Conservation (phyloP, 2,113 vertebrate species). For the Heptranchias perlo region DNA sequence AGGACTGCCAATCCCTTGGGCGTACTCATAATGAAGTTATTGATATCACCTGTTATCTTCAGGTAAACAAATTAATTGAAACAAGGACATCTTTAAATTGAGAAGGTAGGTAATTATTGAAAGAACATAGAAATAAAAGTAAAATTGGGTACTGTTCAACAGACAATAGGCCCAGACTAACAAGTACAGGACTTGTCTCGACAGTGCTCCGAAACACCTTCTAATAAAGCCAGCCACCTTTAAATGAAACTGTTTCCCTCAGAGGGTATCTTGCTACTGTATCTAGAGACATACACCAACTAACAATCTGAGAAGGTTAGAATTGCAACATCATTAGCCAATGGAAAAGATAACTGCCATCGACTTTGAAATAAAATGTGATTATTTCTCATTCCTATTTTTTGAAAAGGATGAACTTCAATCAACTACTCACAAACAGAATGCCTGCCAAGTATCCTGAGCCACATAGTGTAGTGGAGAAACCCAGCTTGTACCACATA, state of each 20-base stretch:
- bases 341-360: not conserved
- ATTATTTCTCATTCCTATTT: not conserved
- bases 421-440: not conserved
- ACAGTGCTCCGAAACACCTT: not conserved
- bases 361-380: not conserved
- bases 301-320: not conserved
- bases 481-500: not conserved
- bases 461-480: not conserved
- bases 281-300: not conserved
- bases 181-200: not conserved
- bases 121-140: not conserved
- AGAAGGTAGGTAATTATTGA: not conserved
- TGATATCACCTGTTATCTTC: constrained; percentile 23
- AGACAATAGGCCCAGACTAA: not conserved
- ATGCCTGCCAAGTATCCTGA: not conserved
- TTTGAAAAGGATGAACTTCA: not conserved
- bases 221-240: too few relatives aligned
- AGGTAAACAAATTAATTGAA: not conserved
- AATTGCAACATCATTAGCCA: not conserved
- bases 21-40: not conserved
- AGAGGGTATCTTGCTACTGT: not conserved
- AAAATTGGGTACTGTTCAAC: not conserved
- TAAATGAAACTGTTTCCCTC: not conserved
- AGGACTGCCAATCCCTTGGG: not conserved
- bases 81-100: not conserved